A percentile compares a stretch with the other conserved stretches of the same genome.
Conservation (phyloP, 2,888 invertebrate genomes). For the Blastobasis lacticolella region DNA sequence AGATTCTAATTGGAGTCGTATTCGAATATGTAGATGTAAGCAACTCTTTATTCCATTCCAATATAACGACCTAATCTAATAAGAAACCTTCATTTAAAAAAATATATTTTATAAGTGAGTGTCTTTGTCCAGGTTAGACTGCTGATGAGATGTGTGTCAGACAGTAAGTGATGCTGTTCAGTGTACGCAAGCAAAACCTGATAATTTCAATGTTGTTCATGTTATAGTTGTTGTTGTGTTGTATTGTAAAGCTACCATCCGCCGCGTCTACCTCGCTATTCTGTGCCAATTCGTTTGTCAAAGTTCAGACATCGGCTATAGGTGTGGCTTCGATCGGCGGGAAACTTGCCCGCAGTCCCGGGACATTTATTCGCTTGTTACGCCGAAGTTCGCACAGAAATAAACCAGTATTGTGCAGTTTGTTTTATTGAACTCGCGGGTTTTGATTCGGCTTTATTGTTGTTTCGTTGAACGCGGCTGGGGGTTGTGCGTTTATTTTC, state of each 20-base stretch:
- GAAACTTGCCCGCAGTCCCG: conserved; percentile 32
- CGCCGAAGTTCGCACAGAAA: conserved; percentile 22
- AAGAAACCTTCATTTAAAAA: too few species aligned
- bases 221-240: too few species aligned
- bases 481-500: not conserved
- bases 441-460: not conserved
- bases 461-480: not conserved
- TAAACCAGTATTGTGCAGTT: conserved; percentile 13
- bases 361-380: conserved; percentile 40
- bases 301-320: conserved; percentile 43
- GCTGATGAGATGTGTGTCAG: too few species aligned
- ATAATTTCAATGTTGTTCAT: too few species aligned
- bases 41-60: too few species aligned
- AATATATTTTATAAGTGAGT: too few species aligned
- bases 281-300: conserved; percentile 22
- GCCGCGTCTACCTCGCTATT: conserved; percentile 11
- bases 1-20: too few species aligned
- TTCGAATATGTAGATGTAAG: too few species aligned
- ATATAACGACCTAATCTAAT: too few species aligned
- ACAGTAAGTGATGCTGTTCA: too few species aligned
- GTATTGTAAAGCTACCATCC: not conserved
- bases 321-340: conserved; percentile 28
- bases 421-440: conserved; percentile 20
- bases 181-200: too few species aligned
- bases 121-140: too few species aligned